Evolutionary conservation across 2,797 vertebrate species (phyloP).

Genomic region (Ceryle rudis): DNA sequence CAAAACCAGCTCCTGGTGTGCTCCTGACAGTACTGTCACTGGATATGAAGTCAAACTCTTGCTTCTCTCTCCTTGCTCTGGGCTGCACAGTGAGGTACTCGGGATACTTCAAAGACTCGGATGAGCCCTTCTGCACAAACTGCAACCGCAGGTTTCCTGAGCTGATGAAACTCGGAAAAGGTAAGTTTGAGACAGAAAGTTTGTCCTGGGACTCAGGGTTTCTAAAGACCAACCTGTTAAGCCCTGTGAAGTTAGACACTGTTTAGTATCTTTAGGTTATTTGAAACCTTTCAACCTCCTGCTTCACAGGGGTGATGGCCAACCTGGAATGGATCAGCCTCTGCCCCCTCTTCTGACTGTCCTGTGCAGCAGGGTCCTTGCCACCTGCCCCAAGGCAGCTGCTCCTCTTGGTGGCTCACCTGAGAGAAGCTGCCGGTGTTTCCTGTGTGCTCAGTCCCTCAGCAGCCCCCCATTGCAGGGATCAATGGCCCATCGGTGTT

Average conservation of each 20-base stretch:
- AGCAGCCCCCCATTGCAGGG: neutral
- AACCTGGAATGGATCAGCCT: neutral
- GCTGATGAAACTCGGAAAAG: conserved; percentile 92
- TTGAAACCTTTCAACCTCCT: neutral
- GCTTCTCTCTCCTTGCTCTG: neutral
- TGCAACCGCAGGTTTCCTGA: conserved; percentile 72
- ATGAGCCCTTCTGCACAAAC: conserved; percentile 88
- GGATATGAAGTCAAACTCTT: neutral
- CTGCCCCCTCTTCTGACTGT: neutral
- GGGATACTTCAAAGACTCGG: conserved; percentile 87
- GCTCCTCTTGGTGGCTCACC: neutral
- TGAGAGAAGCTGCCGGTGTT: neutral
- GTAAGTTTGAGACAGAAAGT: conserved; percentile 67
- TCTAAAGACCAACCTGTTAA: neutral
- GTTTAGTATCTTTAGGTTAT: neutral
- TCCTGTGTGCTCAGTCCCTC: neutral
- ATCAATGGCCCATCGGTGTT: neutral
- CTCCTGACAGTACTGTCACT: neutral
- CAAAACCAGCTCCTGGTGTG: neutral
- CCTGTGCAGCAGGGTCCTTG: too few relatives aligned
- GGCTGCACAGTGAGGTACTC: conserved; percentile 86
- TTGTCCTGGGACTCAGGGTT: neutral
- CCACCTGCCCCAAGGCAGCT: neutral
- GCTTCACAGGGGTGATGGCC: neutral
- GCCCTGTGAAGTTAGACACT: neutral